These are phyloP conservation scores for Lophotriccus pileatus DNA, from an alignment of 2,797 vertebrate species.

Conservation along the genomic window DNA sequence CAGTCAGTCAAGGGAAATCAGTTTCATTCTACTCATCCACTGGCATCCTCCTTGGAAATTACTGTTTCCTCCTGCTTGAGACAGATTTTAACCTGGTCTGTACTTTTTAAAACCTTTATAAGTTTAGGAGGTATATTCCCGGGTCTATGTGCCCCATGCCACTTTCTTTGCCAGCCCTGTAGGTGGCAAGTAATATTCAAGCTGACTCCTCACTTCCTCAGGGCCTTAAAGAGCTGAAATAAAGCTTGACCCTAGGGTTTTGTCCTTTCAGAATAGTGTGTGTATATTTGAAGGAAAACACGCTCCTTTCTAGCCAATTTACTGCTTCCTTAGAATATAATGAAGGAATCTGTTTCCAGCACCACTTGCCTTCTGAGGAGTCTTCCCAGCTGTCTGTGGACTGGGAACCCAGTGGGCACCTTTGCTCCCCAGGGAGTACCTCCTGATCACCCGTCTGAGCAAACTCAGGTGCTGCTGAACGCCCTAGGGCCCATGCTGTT, in stretches of 20 bases:
- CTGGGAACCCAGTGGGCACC: background rate
- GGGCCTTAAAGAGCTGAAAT: background rate
- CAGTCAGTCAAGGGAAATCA: background rate
- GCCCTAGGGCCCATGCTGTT: background rate
- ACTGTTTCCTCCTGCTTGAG: background rate
- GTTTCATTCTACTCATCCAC: background rate
- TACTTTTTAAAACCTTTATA: background rate
- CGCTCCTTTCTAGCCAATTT: background rate
- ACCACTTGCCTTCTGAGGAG: background rate
- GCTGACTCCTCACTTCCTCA: background rate
- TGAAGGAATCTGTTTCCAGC: background rate
- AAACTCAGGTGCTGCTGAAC: background rate
- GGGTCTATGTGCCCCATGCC: background rate
- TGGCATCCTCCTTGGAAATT: background rate
- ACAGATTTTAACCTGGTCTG: background rate
- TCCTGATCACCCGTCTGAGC: accelerated
- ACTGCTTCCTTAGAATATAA: background rate
- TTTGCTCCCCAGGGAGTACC: background rate
- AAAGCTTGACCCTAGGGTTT: background rate
- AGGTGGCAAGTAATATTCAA: background rate
- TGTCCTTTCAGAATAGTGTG: background rate
- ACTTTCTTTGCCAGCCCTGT: background rate
- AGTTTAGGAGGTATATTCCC: background rate
- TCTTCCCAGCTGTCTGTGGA: background rate
- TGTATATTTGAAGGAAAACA: background rate